Evolutionary conservation across 2,888 invertebrate genomes (phyloP).

Genomic region (Anagyrus pseudococci): DNA sequence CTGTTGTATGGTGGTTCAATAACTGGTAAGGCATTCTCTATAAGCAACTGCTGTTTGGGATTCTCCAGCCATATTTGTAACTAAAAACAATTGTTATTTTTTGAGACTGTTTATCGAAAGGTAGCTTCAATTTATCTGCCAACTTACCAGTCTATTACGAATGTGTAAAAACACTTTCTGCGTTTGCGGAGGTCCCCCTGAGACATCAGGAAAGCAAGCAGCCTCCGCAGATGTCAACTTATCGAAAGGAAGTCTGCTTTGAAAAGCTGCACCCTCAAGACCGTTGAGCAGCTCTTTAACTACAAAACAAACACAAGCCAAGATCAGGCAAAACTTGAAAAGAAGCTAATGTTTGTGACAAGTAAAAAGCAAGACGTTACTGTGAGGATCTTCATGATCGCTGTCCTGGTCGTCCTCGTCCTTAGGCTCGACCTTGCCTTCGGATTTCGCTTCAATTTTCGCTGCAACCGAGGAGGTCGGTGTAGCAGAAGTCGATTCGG

Average conservation of each 20-base stretch:
- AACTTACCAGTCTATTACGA: slow-evolving; percentile 80
- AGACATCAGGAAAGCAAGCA: slow-evolving; percentile 91
- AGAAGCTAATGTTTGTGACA: neutral
- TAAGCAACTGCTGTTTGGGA: slow-evolving; percentile 88
- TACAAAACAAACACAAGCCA: too few relatives aligned
- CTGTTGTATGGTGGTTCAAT: slow-evolving; percentile 93
- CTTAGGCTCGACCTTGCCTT: slow-evolving; percentile 59
- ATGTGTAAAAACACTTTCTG: slow-evolving; percentile 91
- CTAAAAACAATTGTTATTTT: slow-evolving; percentile 49
- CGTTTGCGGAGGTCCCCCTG: slow-evolving; percentile 80
- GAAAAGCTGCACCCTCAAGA: slow-evolving; percentile 91
- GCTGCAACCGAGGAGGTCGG: slow-evolving; percentile 64
- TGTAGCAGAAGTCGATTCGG: slow-evolving; percentile 63
- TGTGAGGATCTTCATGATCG: slow-evolving; percentile 72
- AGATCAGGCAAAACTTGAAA: too few relatives aligned
- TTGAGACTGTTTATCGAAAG: too few relatives aligned
- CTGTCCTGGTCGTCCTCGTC: slow-evolving; percentile 67
- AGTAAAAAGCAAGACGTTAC: slow-evolving; percentile 47
- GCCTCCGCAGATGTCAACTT: slow-evolving; percentile 94
- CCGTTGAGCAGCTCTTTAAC: slow-evolving; percentile 63
- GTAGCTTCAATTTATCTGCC: neutral
- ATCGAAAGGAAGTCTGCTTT: slow-evolving; percentile 92
- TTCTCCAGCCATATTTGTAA: slow-evolving; percentile 96
- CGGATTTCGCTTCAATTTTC: neutral
- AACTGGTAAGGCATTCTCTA: slow-evolving; percentile 80